phyloP scores from a whole-genome alignment of 2,888 invertebrate genomes.

The Helleia helle region DNA sequence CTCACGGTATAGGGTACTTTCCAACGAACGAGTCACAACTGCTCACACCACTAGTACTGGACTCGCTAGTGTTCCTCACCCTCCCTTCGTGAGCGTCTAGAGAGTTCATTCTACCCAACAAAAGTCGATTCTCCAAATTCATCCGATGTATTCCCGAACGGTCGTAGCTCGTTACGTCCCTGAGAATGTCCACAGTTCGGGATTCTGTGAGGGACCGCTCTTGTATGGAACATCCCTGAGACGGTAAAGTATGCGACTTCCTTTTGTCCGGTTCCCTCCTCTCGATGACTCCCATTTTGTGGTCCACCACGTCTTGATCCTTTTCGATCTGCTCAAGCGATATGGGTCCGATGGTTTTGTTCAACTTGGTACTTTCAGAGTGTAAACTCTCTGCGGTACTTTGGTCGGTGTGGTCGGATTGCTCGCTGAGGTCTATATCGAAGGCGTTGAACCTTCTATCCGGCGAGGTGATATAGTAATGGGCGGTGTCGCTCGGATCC shows the following conservation, averaged over 20 bases:
- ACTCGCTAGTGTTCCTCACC: conserved; percentile 76
- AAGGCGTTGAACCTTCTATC: conserved; percentile 42
- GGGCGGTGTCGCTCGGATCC: conserved; percentile 43
- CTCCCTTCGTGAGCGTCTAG: conserved; percentile 56
- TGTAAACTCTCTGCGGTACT: conserved; percentile 57
- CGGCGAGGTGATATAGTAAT: conserved; percentile 44
- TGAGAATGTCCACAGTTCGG: conserved; percentile 77
- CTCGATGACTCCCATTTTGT: conserved; percentile 29
- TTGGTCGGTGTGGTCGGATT: conserved; percentile 63
- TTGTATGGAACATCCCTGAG: conserved; percentile 65
- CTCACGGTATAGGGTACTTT: conserved; percentile 74
- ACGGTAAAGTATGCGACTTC: conserved; percentile 74
- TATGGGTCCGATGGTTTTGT: conserved; percentile 30
- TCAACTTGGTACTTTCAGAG: conserved; percentile 42
- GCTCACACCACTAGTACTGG: conserved; percentile 87
- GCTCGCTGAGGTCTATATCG: conserved; percentile 58
- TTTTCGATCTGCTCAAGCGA: conserved; percentile 35
- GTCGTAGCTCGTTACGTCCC: conserved; percentile 51
- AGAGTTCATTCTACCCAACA: conserved; percentile 53
- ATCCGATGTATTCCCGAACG: conserved; percentile 37
- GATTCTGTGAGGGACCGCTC: conserved; percentile 80
- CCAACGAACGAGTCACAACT: conserved; percentile 84
- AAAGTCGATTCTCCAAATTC: conserved; percentile 38
- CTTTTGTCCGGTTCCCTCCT: conserved; percentile 44
- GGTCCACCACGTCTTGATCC: conserved; percentile 46